A percentile compares a stretch with the other conserved stretches of the same genome.
phyloP scores from a whole-genome alignment of 2,113 vertebrate species.

The Paedocypris sp. region DNA sequence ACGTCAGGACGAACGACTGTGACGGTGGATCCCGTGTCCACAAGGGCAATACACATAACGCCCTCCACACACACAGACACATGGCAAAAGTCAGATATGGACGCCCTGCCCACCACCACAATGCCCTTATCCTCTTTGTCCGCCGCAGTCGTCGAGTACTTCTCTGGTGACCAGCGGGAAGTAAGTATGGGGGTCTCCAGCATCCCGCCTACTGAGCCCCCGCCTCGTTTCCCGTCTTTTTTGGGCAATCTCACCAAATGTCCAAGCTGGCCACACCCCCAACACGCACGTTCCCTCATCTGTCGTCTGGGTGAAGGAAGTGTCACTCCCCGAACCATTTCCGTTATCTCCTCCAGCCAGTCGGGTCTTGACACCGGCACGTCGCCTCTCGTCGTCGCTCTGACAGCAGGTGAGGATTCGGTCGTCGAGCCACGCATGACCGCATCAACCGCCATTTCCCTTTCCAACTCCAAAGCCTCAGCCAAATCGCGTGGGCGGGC shows the following conservation, averaged over 20 bases:
- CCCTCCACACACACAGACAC: neutral
- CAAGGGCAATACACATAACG: neutral
- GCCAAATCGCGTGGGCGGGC: neutral
- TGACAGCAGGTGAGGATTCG: too few relatives aligned
- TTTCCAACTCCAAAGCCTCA: neutral
- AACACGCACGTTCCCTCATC: neutral
- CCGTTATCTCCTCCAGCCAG: neutral
- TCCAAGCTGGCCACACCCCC: neutral
- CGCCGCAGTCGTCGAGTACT: neutral
- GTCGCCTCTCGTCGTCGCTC: neutral
- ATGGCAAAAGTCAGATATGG: neutral
- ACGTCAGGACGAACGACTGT: slow-evolving; percentile 1
- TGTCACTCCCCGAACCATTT: neutral
- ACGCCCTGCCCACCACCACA: neutral
- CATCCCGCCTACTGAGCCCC: neutral
- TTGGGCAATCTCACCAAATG: neutral
- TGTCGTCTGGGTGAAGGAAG: neutral
- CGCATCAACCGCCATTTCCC: too few relatives aligned
- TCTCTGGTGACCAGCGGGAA: neutral
- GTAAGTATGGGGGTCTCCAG: neutral
- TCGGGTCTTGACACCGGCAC: neutral
- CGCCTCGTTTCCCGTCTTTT: neutral
- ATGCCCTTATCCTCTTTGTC: neutral
- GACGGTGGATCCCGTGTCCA: neutral
- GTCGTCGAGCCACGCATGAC: too few relatives aligned